phyloP scores from a whole-genome alignment of 2,797 vertebrate genomes.

The Enteromius trimaculatus region DNA sequence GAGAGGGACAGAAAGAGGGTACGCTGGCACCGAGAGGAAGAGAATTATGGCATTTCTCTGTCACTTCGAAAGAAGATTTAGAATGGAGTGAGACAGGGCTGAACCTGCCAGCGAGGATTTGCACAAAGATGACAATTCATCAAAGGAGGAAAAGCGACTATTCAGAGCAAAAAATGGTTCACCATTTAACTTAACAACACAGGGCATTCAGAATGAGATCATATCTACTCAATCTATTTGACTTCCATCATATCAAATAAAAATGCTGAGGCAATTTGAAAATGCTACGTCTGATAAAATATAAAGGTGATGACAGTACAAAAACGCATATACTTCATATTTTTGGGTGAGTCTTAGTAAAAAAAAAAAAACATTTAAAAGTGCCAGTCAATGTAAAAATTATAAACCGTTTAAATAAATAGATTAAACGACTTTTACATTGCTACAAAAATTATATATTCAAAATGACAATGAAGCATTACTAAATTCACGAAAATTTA shows the following conservation, averaged over 20 bases:
- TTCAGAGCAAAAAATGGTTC: slow-evolving; percentile 35
- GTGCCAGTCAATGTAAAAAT: not conserved
- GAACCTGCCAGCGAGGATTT: slow-evolving; percentile 55
- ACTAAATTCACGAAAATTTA: not conserved
- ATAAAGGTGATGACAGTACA: not conserved
- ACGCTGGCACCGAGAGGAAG: slow-evolving; percentile 27
- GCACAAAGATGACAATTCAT: slow-evolving; percentile 64
- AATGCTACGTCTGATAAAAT: not conserved
- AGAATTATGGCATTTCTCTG: slow-evolving; percentile 35
- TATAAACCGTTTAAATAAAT: not conserved
- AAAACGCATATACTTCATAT: not conserved
- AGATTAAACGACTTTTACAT: not conserved
- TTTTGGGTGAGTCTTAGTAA: not conserved
- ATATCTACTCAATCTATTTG: slow-evolving; percentile 9
- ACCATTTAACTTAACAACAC: slow-evolving; percentile 29
- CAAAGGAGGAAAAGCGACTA: slow-evolving; percentile 61
- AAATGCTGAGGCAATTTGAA: not conserved
- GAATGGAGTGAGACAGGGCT: slow-evolving; percentile 48
- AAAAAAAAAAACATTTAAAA: not conserved
- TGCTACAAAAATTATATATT: not conserved
- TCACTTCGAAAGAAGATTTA: slow-evolving; percentile 46
- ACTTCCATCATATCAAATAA: slow-evolving; percentile 8
- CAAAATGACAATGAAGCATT: no score
- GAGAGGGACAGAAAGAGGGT: slow-evolving; percentile 29
- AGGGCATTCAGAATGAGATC: slow-evolving; percentile 18